Percentiles rank a stretch among this genome's conserved stretches.
These are phyloP conservation scores for Benthosema pterotum DNA, from an alignment of 2,797 vertebrate species.

Conservation along the genomic window DNA sequence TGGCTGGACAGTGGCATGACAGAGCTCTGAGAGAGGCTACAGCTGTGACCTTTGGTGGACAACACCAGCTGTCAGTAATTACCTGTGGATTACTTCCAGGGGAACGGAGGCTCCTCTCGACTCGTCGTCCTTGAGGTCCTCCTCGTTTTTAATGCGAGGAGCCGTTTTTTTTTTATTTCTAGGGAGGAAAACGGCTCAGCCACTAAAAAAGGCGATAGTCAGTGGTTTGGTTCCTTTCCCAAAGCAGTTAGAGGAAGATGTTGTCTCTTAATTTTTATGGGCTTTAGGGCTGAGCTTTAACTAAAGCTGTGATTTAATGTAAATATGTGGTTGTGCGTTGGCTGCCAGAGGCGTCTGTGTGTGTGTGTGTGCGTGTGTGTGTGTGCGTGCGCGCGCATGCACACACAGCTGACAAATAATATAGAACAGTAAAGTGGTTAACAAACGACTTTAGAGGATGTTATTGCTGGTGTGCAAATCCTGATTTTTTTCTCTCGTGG, in stretches of 20 bases:
- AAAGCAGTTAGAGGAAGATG: slow-evolving; percentile 37
- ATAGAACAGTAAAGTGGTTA: slow-evolving; percentile 25
- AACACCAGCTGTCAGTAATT: slow-evolving; percentile 86
- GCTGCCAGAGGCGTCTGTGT: slow-evolving; percentile 55
- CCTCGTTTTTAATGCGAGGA: slow-evolving; percentile 12
- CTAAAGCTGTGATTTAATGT: slow-evolving; percentile 69
- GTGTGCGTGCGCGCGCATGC: slow-evolving; percentile 36
- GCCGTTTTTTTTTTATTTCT: slow-evolving; percentile 22
- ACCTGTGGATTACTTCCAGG: too few species aligned
- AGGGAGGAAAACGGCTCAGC: slow-evolving; percentile 9
- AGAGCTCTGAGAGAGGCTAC: slow-evolving; percentile 77
- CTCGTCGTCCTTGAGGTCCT: too few species aligned
- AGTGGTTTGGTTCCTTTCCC: slow-evolving; percentile 34
- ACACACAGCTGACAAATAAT: slow-evolving; percentile 47
- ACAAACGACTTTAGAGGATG: slow-evolving; percentile 51
- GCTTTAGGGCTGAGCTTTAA: slow-evolving; percentile 61
- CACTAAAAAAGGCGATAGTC: slow-evolving; percentile 26
- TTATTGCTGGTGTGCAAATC: slow-evolving; percentile 36
- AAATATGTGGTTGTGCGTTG: slow-evolving; percentile 42
- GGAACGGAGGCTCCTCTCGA: too few species aligned
- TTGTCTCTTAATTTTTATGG: slow-evolving; percentile 52
- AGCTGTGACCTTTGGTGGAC: slow-evolving; percentile 84
- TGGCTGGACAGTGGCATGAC: slow-evolving; percentile 81
- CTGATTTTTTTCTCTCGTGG: slow-evolving; percentile 32
- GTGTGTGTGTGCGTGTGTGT: too few species aligned